Conservation (phyloP, 2,888 invertebrate species). For the Timema cristinae region DNA sequence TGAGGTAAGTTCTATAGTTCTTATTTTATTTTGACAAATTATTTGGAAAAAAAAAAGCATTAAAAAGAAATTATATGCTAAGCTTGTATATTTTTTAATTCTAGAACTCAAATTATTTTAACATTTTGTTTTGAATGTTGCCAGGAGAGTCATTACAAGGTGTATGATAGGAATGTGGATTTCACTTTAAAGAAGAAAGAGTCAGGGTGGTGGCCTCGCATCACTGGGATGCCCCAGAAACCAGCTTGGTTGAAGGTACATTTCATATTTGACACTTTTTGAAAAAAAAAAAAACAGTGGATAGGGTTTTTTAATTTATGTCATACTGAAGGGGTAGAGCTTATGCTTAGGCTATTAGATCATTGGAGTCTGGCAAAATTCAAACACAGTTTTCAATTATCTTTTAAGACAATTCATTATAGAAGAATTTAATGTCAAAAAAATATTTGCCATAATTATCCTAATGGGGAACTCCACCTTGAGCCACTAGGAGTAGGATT, state of each 20-base stretch:
- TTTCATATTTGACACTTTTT: neutral
- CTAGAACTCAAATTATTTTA: neutral
- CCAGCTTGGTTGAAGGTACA: conserved; percentile 80
- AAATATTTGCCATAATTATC: too few relatives aligned
- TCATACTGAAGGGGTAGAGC: too few relatives aligned
- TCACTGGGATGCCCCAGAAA: conserved; percentile 76
- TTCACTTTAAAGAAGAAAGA: conserved; percentile 65
- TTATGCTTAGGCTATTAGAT: too few relatives aligned
- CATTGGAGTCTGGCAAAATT: too few relatives aligned
- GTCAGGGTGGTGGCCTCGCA: conserved; percentile 76
- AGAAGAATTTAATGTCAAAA: too few relatives aligned
- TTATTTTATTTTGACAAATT: neutral
- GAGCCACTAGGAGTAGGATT: too few relatives aligned
- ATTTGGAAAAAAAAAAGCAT: conserved; percentile 2
- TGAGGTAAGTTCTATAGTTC: conserved; percentile 20
- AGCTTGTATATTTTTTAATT: neutral
- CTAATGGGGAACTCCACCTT: too few relatives aligned
- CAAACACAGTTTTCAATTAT: too few relatives aligned
- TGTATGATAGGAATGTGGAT: conserved; percentile 73
- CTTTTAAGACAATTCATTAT: too few relatives aligned
- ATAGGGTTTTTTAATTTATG: too few relatives aligned
- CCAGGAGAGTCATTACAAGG: conserved; percentile 54
- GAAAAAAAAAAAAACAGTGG: too few relatives aligned
- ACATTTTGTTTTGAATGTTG: conserved; percentile 31
- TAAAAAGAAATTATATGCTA: neutral